Evolutionary conservation across 2,888 invertebrate genomes (phyloP).

Genomic region (Sacculina carcini): DNA sequence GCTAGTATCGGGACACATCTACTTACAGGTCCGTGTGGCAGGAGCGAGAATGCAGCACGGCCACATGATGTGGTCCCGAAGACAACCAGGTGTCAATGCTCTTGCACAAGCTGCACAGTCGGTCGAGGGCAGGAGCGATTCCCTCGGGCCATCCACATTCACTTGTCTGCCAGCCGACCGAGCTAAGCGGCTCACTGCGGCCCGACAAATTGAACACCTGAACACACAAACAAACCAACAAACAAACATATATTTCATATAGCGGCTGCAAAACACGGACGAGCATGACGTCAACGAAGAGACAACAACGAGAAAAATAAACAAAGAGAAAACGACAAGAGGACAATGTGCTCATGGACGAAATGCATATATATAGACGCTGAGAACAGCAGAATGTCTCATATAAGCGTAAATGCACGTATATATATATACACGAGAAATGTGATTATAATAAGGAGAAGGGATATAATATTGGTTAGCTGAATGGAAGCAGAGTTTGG

Average conservation of each 20-base stretch:
- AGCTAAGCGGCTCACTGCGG: conserved; percentile 31
- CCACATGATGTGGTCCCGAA: conserved; percentile 53
- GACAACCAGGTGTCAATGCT: conserved; percentile 77
- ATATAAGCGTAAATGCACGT: no score
- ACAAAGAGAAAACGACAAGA: not conserved
- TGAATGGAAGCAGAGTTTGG: no score
- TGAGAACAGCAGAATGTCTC: no score
- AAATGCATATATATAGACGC: no score
- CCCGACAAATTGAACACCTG: conserved; percentile 69
- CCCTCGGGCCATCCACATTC: conserved; percentile 64
- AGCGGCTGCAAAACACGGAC: no score
- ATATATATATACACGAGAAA: no score
- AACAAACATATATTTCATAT: not conserved
- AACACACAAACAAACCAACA: conserved; percentile 18
- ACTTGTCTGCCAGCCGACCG: conserved; percentile 33
- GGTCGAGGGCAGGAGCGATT: conserved; percentile 63
- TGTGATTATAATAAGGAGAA: no score
- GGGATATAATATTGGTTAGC: no score
- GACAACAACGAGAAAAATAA: conserved; percentile 4
- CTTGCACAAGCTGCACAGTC: conserved; percentile 72
- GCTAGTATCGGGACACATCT: conserved; percentile 3
- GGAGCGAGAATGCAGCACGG: conserved; percentile 62
- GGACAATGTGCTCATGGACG: no score
- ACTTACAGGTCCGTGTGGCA: conserved; percentile 13
- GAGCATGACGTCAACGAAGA: no score